These are phyloP conservation scores for Mechanitis mazaeus DNA, from an alignment of 2,888 invertebrate species.

Conservation along the genomic window DNA sequence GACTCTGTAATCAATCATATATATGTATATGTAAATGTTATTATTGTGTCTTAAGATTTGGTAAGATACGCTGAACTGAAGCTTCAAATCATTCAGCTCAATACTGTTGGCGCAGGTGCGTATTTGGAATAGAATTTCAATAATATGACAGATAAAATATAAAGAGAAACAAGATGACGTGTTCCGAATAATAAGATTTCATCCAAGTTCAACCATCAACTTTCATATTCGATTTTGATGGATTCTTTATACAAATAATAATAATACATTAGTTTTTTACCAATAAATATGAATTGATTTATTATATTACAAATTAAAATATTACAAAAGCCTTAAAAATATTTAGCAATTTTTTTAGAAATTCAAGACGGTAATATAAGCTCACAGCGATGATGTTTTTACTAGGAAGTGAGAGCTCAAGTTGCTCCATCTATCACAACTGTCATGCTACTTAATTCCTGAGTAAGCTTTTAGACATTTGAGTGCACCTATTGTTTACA, in stretches of 20 bases:
- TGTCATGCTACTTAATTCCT: conserved; percentile 5
- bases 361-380: background rate
- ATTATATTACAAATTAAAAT: too few relatives aligned
- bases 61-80: too few relatives aligned
- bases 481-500: conserved; percentile 3
- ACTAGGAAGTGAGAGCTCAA: conserved; percentile 1
- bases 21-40: too few relatives aligned
- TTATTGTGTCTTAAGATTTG: too few relatives aligned
- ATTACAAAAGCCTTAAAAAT: too few relatives aligned
- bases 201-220: too few relatives aligned
- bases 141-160: conserved; percentile 44
- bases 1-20: too few relatives aligned
- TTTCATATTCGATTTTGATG: too few relatives aligned
- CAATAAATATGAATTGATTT: too few relatives aligned
- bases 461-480: conserved; percentile 6
- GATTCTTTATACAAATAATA: too few relatives aligned
- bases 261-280: too few relatives aligned
- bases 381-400: background rate
- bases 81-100: too few relatives aligned
- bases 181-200: conserved; percentile 13
- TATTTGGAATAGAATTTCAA: conserved; percentile 47
- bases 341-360: background rate
- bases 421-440: conserved; percentile 5
- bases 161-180: conserved; percentile 19
- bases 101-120: conserved; percentile 31